Percentiles rank a stretch among this genome's conserved stretches.
Evolutionary conservation across 2,888 invertebrate genomes (phyloP).

Genomic region (Leptinotarsa rubiginosa): DNA sequence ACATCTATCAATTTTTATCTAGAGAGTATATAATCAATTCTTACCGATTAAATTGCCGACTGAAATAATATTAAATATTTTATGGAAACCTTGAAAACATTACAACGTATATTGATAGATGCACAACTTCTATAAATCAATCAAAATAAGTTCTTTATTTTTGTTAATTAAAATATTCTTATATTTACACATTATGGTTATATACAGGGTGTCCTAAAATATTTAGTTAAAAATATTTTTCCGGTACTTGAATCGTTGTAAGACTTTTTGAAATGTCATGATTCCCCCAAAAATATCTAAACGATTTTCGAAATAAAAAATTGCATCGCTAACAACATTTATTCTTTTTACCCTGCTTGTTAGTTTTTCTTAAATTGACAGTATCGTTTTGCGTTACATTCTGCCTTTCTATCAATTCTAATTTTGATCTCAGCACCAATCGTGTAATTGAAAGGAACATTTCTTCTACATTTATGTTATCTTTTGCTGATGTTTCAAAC

Average conservation of each 20-base stretch:
- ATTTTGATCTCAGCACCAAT: slow-evolving; percentile 88
- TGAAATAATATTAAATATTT: slow-evolving; percentile 7
- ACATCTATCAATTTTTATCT: background rate
- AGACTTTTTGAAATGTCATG: slow-evolving; percentile 19
- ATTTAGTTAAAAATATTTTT: slow-evolving; percentile 11
- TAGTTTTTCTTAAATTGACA: slow-evolving; percentile 77
- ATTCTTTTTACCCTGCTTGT: slow-evolving; percentile 72
- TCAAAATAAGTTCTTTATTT: slow-evolving; percentile 25
- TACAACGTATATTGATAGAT: background rate
- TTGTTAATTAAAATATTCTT: slow-evolving; percentile 30
- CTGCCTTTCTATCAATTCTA: slow-evolving; percentile 82
- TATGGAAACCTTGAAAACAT: background rate
- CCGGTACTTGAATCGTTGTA: slow-evolving; percentile 27
- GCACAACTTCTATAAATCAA: background rate
- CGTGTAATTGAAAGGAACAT: slow-evolving; percentile 83
- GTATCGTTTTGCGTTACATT: slow-evolving; percentile 77
- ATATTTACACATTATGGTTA: slow-evolving; percentile 47
- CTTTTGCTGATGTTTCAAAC: slow-evolving; percentile 99
- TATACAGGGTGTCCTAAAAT: slow-evolving; percentile 42
- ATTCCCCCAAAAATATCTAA: slow-evolving; percentile 34
- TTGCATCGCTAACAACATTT: slow-evolving; percentile 68
- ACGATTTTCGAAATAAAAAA: slow-evolving; percentile 24
- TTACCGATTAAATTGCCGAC: slow-evolving; percentile 15
- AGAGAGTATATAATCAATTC: slow-evolving; percentile 11
- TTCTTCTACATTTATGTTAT: slow-evolving; percentile 98